These are phyloP conservation scores for Nycticryphes semicollaris DNA, from an alignment of 2,113 vertebrate genomes.

Conservation along the genomic window DNA sequence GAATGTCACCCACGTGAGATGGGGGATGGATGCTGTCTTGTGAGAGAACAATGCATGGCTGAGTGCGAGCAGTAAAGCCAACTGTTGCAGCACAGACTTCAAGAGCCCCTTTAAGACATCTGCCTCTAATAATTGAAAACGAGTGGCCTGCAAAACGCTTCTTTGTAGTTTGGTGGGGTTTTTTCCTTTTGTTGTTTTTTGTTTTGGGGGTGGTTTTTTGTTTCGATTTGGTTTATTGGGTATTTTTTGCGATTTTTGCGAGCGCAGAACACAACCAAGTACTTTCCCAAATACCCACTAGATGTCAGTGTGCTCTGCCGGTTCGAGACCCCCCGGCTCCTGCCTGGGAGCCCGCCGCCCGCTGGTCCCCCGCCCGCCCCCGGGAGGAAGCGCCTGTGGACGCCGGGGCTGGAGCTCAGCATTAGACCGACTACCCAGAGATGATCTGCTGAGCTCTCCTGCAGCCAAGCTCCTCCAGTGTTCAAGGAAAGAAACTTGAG, in stretches of 20 bases:
- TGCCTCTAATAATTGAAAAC: background rate
- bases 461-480: rapidly evolving
- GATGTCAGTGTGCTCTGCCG: slow-evolving; percentile 68
- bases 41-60: background rate
- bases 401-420: background rate
- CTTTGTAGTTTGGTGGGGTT: background rate
- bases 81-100: background rate
- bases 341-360: too few species aligned
- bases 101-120: background rate
- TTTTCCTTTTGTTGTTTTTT: too few species aligned
- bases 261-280: rapidly evolving
- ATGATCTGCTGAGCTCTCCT: background rate
- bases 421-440: background rate
- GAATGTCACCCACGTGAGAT: background rate
- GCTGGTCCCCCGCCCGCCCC: background rate
- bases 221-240: too few species aligned
- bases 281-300: slow-evolving; percentile 50
- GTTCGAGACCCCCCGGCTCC: background rate
- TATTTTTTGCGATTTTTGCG: too few species aligned
- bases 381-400: too few species aligned
- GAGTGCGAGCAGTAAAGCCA: background rate
- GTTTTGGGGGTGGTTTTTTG: too few species aligned
- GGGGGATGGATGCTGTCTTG: background rate
- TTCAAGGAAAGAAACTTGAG: background rate
- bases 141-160: rapidly evolving